Evolutionary conservation across 2,888 invertebrate genomes (phyloP).

Genomic region (Bugula neritina): DNA sequence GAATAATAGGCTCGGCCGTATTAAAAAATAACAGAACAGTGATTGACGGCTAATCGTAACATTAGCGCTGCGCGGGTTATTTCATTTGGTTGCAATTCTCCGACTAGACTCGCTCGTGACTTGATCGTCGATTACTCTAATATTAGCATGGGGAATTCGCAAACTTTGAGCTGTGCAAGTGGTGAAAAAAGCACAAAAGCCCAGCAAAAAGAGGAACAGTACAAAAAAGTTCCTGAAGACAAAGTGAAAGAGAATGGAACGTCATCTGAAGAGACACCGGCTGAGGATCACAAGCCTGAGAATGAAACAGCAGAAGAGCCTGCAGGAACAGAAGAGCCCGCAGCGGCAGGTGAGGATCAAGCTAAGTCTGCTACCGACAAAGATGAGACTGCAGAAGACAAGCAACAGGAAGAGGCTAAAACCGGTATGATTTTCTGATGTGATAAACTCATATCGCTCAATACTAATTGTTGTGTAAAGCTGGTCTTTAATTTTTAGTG

Average conservation of each 20-base stretch:
- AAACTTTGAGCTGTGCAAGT: conserved; percentile 26
- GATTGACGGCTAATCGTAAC: no score
- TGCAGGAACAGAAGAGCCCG: background rate
- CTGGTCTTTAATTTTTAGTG: no score
- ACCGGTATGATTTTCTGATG: no score
- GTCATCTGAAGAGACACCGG: background rate
- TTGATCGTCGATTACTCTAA: no score
- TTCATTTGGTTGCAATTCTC: no score
- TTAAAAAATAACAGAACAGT: no score
- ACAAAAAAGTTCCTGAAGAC: conserved; percentile 21
- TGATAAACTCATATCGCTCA: no score
- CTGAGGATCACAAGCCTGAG: background rate
- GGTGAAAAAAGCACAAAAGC: conserved; percentile 24
- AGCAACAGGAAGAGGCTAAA: background rate
- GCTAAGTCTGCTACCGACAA: no score
- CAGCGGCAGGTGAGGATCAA: background rate
- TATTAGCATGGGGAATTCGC: conserved; percentile 27
- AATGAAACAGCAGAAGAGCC: background rate
- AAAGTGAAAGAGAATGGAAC: conserved; percentile 4
- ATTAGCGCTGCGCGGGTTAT: no score
- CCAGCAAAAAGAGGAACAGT: conserved; percentile 18
- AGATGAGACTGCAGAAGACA: background rate
- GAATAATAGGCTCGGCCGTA: no score
- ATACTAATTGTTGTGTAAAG: no score
- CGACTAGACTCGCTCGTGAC: no score